Evolutionary conservation across 92 coral and sea anemone species (phyloP).

Genomic region (Palythoa caribaeorum): DNA sequence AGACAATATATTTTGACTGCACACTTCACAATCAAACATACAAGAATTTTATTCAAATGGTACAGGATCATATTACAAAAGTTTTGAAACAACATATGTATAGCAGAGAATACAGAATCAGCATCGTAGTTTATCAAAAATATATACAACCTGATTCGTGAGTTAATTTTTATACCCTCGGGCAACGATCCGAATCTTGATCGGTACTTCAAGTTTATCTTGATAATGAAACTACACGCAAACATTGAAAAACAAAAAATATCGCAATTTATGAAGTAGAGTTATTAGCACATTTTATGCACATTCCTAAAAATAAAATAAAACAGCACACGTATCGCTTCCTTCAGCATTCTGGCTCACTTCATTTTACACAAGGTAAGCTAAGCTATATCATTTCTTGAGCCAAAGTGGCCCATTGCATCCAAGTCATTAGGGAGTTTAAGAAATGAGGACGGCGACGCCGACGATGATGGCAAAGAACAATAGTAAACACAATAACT

Average conservation of each 20-base stretch:
- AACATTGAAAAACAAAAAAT: neutral
- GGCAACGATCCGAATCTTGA: neutral
- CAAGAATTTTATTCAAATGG: neutral
- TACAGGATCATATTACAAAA: neutral
- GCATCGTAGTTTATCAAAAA: neutral
- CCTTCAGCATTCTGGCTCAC: too few species aligned
- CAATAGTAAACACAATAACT: too few species aligned
- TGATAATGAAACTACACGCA: neutral
- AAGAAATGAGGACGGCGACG: too few species aligned
- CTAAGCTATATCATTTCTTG: too few species aligned
- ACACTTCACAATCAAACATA: neutral
- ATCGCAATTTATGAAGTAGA: too few species aligned
- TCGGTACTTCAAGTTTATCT: neutral
- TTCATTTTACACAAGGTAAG: too few species aligned
- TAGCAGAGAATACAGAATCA: neutral
- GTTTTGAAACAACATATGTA: neutral
- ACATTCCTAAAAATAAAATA: too few species aligned
- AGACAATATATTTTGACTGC: neutral
- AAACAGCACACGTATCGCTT: too few species aligned
- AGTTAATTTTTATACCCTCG: neutral
- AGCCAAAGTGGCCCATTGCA: too few species aligned
- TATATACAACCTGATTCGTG: neutral
- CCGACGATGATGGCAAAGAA: too few species aligned
- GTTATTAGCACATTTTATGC: too few species aligned
- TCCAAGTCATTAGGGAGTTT: too few species aligned